A percentile compares a stretch with the other conserved stretches of the same genome.
These are phyloP conservation scores for Lasioglossum vierecki DNA, from an alignment of 2,888 invertebrate species.

Conservation along the genomic window DNA sequence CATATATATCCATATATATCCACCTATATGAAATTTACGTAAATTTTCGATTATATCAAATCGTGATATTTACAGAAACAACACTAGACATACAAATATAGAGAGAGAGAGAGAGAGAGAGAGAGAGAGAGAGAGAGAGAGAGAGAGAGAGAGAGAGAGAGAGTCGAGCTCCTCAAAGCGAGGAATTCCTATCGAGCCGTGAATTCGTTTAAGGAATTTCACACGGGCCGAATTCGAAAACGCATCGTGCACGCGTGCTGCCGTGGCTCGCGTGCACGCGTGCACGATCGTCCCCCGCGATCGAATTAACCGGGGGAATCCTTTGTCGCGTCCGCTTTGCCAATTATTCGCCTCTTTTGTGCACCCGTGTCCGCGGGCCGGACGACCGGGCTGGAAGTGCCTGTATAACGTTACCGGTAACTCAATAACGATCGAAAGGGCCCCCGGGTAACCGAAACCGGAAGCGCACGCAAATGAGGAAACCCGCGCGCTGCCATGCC, in stretches of 20 bases:
- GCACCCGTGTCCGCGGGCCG: slow-evolving; percentile 13
- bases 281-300: slow-evolving; percentile 5
- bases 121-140: neutral
- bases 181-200: slow-evolving; percentile 25
- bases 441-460: slow-evolving; percentile 70
- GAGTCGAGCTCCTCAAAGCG: neutral
- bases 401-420: slow-evolving; percentile 75
- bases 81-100: neutral
- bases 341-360: slow-evolving; percentile 60
- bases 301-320: slow-evolving; percentile 62
- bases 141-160: neutral
- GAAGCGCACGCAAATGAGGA: slow-evolving; percentile 72
- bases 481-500: slow-evolving; percentile 55
- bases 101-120: neutral
- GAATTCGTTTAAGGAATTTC: slow-evolving; percentile 51
- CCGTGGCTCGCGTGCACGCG: neutral
- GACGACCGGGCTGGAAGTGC: slow-evolving; percentile 41
- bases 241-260: neutral
- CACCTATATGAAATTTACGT: too few relatives aligned
- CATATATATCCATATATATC: too few relatives aligned
- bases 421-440: slow-evolving; percentile 77
- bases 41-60: too few relatives aligned
- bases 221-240: slow-evolving; percentile 42
- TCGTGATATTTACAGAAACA: neutral
- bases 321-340: slow-evolving; percentile 59